Evolutionary conservation across 2,888 invertebrate genomes (phyloP).

Genomic region (Adela reaumurella): DNA sequence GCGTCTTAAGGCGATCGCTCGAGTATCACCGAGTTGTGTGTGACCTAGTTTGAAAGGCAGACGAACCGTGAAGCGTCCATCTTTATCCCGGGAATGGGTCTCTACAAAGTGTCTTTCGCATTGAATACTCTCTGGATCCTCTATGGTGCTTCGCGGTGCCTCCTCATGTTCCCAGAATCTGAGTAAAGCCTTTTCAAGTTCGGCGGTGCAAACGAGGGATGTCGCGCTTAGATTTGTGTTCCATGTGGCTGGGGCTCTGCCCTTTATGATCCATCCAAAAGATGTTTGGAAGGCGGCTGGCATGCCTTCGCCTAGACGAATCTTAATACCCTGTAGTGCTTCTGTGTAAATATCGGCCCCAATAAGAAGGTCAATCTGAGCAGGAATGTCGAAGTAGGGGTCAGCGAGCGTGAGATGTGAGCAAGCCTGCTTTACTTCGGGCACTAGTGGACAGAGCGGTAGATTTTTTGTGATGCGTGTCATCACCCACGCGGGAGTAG

Average conservation of each 20-base stretch:
- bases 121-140: slow-evolving; percentile 6
- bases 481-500: neutral
- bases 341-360: neutral
- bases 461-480: neutral
- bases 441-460: neutral
- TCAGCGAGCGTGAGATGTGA: neutral
- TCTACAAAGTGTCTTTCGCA: slow-evolving; percentile 8
- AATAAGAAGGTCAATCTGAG: neutral
- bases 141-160: neutral
- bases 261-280: slow-evolving; percentile 3
- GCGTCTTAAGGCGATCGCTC: slow-evolving; percentile 1
- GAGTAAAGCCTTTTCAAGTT: too few species aligned
- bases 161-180: slow-evolving; percentile 6
- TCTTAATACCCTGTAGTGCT: neutral
- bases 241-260: neutral
- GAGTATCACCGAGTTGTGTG: neutral
- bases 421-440: neutral
- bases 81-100: slow-evolving; percentile 4
- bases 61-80: slow-evolving; percentile 5
- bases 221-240: neutral
- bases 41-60: neutral
- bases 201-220: slow-evolving; percentile 1
- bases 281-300: neutral
- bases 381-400: neutral
- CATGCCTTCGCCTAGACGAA: neutral